Conservation (phyloP, 2,888 invertebrate genomes). For the Danaus chrysippus region DNA sequence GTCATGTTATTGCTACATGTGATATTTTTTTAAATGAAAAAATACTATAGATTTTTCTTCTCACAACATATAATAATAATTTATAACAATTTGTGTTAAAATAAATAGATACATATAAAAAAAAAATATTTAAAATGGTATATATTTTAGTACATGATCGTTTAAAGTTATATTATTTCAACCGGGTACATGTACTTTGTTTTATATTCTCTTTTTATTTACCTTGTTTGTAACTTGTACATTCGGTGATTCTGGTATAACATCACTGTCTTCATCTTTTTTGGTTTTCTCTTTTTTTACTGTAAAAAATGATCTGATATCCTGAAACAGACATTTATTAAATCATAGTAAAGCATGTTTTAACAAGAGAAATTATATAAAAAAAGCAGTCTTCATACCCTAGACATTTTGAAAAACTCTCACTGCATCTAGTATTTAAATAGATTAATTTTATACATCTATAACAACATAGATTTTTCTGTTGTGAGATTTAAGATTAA, state of each 20-base stretch:
- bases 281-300: constrained; percentile 44
- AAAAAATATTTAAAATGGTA: no score
- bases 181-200: no score
- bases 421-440: background rate
- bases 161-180: no score
- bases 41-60: no score
- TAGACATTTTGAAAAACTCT: constrained; percentile 27
- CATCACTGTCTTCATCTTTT: constrained; percentile 73
- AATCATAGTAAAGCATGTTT: background rate
- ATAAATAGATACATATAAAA: no score
- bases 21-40: no score
- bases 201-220: constrained; percentile 9
- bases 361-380: background rate
- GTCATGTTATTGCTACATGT: background rate
- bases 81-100: no score
- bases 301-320: constrained; percentile 81
- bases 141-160: no score
- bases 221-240: constrained; percentile 71
- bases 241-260: constrained; percentile 78
- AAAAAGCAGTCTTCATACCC: constrained; percentile 22
- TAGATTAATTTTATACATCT: background rate
- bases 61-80: no score
- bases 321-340: constrained; percentile 59
- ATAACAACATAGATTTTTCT: no score
- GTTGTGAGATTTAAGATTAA: no score